Evolutionary conservation across 2,888 invertebrate species (phyloP).

Genomic region (Lamproptera curius): DNA sequence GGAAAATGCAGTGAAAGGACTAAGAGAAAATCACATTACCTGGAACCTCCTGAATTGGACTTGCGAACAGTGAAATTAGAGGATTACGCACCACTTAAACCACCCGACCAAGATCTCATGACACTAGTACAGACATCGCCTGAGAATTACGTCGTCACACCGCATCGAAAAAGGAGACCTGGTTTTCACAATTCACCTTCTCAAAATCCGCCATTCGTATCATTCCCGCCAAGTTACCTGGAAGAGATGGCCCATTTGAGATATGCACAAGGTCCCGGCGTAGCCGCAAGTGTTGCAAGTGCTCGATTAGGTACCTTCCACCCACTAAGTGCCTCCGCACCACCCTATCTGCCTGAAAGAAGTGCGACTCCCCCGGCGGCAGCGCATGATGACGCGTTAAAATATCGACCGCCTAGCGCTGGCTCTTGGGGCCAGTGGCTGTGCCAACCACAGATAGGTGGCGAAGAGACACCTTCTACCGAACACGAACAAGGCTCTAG

Average conservation of each 20-base stretch:
- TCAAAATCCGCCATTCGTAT: slow-evolving; percentile 92
- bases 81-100: slow-evolving; percentile 81
- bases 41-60: slow-evolving; percentile 84
- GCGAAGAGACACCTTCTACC: slow-evolving; percentile 63
- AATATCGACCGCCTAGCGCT: slow-evolving; percentile 84
- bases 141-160: slow-evolving; percentile 91
- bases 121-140: slow-evolving; percentile 84
- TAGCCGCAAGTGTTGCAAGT: slow-evolving; percentile 78
- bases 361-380: slow-evolving; percentile 80
- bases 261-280: slow-evolving; percentile 78
- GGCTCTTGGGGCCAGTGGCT: slow-evolving; percentile 85
- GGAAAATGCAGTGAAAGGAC: slow-evolving; percentile 79
- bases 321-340: slow-evolving; percentile 85
- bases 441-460: slow-evolving; percentile 81
- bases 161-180: slow-evolving; percentile 90
- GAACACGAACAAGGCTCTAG: slow-evolving; percentile 76
- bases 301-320: slow-evolving; percentile 72
- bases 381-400: slow-evolving; percentile 76
- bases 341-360: slow-evolving; percentile 82
- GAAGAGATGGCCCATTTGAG: slow-evolving; percentile 83
- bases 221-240: slow-evolving; percentile 86
- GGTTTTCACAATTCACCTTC: slow-evolving; percentile 93
- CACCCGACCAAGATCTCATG: slow-evolving; percentile 84
- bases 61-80: slow-evolving; percentile 81
- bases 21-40: slow-evolving; percentile 81